Percentiles rank a stretch among this genome's conserved stretches.
Evolutionary conservation across 2,797 vertebrate species (phyloP).

Genomic region (Cryptoblepharus egeriae): DNA sequence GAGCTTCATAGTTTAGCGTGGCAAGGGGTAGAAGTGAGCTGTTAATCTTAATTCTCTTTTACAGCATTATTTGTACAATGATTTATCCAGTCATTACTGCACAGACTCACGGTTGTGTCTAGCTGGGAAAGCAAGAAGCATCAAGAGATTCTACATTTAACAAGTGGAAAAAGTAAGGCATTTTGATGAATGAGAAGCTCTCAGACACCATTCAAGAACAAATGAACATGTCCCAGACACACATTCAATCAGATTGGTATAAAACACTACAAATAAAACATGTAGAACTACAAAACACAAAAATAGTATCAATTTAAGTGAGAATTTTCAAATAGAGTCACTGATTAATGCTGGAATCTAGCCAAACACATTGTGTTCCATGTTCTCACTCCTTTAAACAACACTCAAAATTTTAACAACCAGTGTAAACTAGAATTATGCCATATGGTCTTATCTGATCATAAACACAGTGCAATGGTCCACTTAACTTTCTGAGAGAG

Average conservation of each 20-base stretch:
- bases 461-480: background rate
- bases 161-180: slow-evolving; percentile 13
- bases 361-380: background rate
- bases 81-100: slow-evolving; percentile 8
- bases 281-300: background rate
- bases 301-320: background rate
- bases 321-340: slow-evolving; percentile 7
- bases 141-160: slow-evolving; percentile 19
- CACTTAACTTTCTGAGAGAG: background rate
- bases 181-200: slow-evolving; percentile 27
- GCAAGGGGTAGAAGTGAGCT: too few species aligned
- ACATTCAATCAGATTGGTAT: background rate
- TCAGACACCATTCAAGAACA: background rate
- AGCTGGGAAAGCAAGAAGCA: background rate
- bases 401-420: background rate
- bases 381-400: background rate
- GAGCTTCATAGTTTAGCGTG: too few species aligned
- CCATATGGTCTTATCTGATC: background rate
- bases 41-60: slow-evolving; percentile 37
- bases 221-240: slow-evolving; percentile 5
- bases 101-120: background rate
- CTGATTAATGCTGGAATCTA: background rate
- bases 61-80: slow-evolving; percentile 4
- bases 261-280: background rate
- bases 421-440: background rate